phyloP scores from a whole-genome alignment of 2,888 invertebrate genomes.

The Sericinus montela region DNA sequence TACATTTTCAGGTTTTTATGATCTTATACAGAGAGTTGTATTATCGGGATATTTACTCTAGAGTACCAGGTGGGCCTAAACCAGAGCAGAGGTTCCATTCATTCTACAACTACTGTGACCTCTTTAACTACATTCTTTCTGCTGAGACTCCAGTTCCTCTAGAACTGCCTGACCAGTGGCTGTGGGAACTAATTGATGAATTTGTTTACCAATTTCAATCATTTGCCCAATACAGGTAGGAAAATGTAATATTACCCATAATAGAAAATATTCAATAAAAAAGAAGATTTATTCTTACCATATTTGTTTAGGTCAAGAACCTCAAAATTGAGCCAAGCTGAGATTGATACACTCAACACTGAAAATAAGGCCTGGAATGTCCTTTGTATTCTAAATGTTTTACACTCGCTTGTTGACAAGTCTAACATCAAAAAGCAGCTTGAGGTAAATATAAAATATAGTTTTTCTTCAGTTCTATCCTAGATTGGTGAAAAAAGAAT shows the following conservation, averaged over 20 bases:
- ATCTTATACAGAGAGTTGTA: conserved; percentile 98
- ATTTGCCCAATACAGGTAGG: conserved; percentile 89
- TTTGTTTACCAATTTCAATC: conserved; percentile 99
- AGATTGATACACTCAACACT: conserved; percentile 86
- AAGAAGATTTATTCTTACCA: conserved; percentile 25
- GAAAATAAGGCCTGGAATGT: conserved; percentile 98
- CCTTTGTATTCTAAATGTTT: conserved; percentile 96
- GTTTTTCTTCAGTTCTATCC: too few species aligned
- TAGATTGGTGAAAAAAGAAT: too few species aligned
- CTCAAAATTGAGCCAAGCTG: conserved; percentile 88
- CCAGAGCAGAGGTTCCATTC: conserved; percentile 96
- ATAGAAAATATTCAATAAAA: too few species aligned
- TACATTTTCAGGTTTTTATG: conserved; percentile 86
- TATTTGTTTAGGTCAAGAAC: conserved; percentile 75
- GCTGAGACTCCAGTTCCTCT: conserved; percentile 92
- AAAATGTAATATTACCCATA: not conserved
- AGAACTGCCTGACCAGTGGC: conserved; percentile 98
- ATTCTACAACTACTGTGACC: conserved; percentile 98
- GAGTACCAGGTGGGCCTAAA: conserved; percentile 92
- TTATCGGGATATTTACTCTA: conserved; percentile 97
- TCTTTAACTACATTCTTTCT: conserved; percentile 97
- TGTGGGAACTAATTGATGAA: conserved; percentile 99
- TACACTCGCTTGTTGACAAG: conserved; percentile 98
- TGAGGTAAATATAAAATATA: conserved; percentile 80
- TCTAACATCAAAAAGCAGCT: conserved; percentile 98